Base-by-base conservation (phyloP, 2,797 vertebrate species). In the Epinephelus malabaricus region DNA sequence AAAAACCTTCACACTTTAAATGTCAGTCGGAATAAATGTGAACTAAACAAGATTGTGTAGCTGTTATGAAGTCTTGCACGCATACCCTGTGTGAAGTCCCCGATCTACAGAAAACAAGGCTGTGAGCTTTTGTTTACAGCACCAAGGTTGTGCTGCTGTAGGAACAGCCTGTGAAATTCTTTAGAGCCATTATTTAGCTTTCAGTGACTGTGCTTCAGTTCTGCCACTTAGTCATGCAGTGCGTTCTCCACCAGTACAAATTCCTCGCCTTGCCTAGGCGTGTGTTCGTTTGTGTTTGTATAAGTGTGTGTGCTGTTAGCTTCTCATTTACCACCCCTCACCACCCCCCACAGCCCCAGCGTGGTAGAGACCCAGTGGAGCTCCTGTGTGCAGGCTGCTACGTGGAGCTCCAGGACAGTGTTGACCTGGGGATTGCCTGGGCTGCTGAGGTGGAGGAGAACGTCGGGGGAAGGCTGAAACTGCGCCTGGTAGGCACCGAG, bases 301-400 rank as follows among this genome's bases (percentile, higher is more conserved):
- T 67, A 60, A 27, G 47, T 69, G 40, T 70, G 70, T 85, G 70
- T 77, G 43, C 61, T 65, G 19, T 73, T 15, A 21, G 15, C 74
- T 49, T 86, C 34, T 67, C 69, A 63, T 77, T 79, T 65, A 70
- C 63, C 17, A 11, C 59, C 50, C 21, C 27, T 18, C 45, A 21
- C 30, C 18, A 27, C 34, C 46, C 34, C 27, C 25, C 27, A 14
- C 65, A 99, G 98, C 97, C 98, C 30, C 97, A 97, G 87, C 96
- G 96, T 30, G 98, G 97, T 23, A 95, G 96, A 90, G 98, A 98
- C 90, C 98, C 97, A 0, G 83, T 98, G 92, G 98, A 99, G 92
- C 96, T 99, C 46, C 96, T 99, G 61, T 96, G 95, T 6, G 96
- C 96, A 0, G 97, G 97, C 69, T 97, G 96, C 82, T 96, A 95